phyloP scores from a whole-genome alignment of 2,797 vertebrate genomes.

The Nannoperca australis region DNA sequence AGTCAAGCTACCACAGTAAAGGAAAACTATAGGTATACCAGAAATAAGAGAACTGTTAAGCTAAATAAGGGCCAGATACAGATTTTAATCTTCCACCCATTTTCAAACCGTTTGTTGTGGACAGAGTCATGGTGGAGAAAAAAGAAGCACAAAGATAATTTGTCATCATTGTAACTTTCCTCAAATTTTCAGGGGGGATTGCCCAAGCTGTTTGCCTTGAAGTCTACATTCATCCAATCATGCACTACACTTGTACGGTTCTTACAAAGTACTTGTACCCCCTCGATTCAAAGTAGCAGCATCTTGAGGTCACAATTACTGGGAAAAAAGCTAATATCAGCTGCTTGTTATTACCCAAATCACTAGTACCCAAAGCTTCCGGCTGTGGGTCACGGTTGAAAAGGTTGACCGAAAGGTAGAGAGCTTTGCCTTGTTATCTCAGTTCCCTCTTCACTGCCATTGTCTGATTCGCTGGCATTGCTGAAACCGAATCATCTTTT shows the following conservation, averaged over 20 bases:
- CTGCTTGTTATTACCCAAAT: not conserved
- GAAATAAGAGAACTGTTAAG: not conserved
- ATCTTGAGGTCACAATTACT: not conserved
- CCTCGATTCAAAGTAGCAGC: not conserved
- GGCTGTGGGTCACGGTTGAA: not conserved
- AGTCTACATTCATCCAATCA: not conserved
- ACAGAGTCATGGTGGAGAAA: not conserved
- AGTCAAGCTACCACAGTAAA: not conserved
- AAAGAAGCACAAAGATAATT: not conserved
- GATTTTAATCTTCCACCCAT: not conserved
- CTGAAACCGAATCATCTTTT: not conserved
- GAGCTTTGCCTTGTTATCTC: not conserved
- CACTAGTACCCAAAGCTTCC: not conserved
- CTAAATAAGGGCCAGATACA: not conserved
- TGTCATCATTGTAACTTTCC: slow-evolving; percentile 2
- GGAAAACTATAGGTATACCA: not conserved
- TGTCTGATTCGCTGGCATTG: not conserved
- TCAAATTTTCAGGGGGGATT: not conserved
- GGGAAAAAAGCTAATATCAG: not conserved
- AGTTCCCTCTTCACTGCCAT: not conserved
- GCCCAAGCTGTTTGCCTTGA: not conserved
- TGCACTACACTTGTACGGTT: not conserved
- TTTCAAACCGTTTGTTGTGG: not conserved
- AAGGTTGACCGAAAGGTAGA: not conserved
- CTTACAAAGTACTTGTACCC: not conserved